Base-by-base conservation (phyloP, 2,888 invertebrate genomes). In the Thymelicus lineola region DNA sequence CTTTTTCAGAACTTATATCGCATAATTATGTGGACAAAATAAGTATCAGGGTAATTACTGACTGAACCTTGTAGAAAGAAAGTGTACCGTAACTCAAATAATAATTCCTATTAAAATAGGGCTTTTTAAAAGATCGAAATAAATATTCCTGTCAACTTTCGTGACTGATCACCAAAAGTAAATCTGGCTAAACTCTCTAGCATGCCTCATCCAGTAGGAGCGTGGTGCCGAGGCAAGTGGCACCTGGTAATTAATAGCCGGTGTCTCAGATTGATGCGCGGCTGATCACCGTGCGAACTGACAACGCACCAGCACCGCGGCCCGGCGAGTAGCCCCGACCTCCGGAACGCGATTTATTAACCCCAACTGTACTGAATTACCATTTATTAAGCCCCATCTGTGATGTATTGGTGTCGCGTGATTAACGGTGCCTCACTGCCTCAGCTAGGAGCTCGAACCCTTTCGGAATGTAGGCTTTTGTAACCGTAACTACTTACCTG, bases 261-360 rank as follows among this genome's bases (percentile, higher is more conserved):
- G 75, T 72, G 74, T 72, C 69, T 73, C 70, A 67, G 80, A 80
- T 79, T 79, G 80, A 82, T 79, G 79, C 75, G 71, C 62, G 73
- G 69, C 73, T 74, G 78, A 80, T 79, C 74, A 76, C 77, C 76
- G 74, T 74, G 75, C 71, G 78, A 75, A 74, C 68, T 71, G 69
- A 55, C 66, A 65, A 67, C 72, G 57, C 63, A 66, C 64, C 38
- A 15, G 28, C 6, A 55, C 63, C 45, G 59, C 15, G 57, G 58
- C 57, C 65, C 42, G 46, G 64, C 55, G 17, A 35, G 36, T 55
- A 35, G 36, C n/a, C 20, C 48, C 35, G 69, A 53, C 66, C 64
- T 53, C 59, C 35, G 36, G 68, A 64, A 62, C 70, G 75, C 65
- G 71, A 73, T 75, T 72, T 73, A 69, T 72, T 73, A 71, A 66